Evolutionary conservation across 2,113 vertebrate genomes (phyloP), one percentile per base, ranked within the genome.

Genomic region (Bostrychus sinensis): DNA sequence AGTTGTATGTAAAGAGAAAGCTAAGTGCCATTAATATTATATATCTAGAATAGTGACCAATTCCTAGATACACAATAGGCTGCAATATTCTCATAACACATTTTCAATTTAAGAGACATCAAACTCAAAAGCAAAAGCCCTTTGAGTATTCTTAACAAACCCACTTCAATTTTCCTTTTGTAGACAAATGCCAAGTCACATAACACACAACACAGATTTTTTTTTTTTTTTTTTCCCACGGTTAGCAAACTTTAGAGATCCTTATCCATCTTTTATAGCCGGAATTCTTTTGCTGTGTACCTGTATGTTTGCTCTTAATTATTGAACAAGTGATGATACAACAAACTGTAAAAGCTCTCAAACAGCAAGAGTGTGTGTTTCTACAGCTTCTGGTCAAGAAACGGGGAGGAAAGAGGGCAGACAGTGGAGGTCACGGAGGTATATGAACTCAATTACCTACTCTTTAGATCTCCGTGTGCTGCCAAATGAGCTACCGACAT

Each of bases 401-500:
- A n/a, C n/a, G 7, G 55, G 20, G 20, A 42, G 50, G 64, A 41
- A 50, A 22, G n/a, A 56, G 30, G 46, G 51, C 11, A 12, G 54
- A 56, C 64, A 28, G 13, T 23, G 1, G 19, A n/a, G 70, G 77
- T 84, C 72, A 74, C 36, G 14, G 20, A 60, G 62, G 42, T 68
- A 45, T 32, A 34, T 54, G 50, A 74, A 76, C 79, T 78, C 65
- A 84, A 74, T 89, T 87, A 85, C 73, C 85, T 76, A 65, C 50
- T 70, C 65, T 67, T 66, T 34, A 73, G 62, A 71, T 56, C 46
- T 50, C 62, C 56, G 19, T 13, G n/a, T 17, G 45, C 22, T 59
- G 45, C 46, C 62, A 79, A 77, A 85, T 78, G 69, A 73, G 70
- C 65, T 70, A 60, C 66, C 45, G 34, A 66, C 65, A 70, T 67